Evolutionary conservation across 1,140 invertebrate species (phyloP).

Genomic region (Leptopilina boulardi): DNA sequence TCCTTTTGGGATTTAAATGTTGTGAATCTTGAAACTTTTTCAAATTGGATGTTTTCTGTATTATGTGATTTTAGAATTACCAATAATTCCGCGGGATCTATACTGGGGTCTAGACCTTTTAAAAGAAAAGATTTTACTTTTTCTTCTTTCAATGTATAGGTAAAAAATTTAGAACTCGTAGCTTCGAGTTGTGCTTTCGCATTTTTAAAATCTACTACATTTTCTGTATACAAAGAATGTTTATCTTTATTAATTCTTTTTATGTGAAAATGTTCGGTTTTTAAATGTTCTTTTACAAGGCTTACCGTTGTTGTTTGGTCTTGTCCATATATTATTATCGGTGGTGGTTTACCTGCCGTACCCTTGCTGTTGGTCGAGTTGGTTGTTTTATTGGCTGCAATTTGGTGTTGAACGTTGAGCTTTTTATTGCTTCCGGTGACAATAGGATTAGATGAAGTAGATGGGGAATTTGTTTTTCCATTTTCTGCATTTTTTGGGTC

Average conservation of each 20-base stretch:
- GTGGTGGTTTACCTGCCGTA: background rate
- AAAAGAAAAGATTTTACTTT: slow-evolving; percentile 31
- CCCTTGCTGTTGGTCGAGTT: background rate
- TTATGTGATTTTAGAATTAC: background rate
- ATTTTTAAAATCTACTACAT: background rate
- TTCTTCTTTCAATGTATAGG: slow-evolving; percentile 26
- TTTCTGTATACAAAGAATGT: background rate
- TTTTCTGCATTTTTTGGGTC: background rate
- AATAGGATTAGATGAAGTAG: too few species aligned
- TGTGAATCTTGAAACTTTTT: slow-evolving; percentile 36
- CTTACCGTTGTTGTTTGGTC: background rate
- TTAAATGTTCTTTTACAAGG: background rate
- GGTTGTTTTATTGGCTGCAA: background rate
- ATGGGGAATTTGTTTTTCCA: too few species aligned
- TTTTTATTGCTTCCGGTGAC: too few species aligned
- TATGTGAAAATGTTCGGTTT: background rate
- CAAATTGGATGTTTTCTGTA: background rate
- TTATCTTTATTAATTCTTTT: background rate
- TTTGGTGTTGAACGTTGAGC: background rate
- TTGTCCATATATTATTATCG: background rate
- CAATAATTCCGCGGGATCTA: background rate
- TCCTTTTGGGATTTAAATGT: background rate
- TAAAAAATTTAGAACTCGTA: slow-evolving; percentile 4
- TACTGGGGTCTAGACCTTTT: slow-evolving; percentile 9
- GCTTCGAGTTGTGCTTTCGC: too few species aligned